Percentiles rank a stretch among this genome's conserved stretches.
phyloP scores from a whole-genome alignment of 2,113 vertebrate species.

The Camelus bactrianus region DNA sequence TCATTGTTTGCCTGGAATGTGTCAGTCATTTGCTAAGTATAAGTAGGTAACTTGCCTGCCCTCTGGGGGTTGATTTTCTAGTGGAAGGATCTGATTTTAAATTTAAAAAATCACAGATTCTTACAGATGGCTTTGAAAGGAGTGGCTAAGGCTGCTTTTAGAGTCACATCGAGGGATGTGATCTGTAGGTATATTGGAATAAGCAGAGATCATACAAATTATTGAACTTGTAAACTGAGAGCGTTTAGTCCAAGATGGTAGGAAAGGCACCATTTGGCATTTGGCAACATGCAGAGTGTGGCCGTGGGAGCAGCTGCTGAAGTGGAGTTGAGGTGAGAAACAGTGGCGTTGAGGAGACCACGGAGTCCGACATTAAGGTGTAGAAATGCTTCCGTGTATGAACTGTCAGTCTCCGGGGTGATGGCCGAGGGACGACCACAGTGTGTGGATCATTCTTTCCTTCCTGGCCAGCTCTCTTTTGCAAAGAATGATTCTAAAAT shows the following conservation, averaged over 20 bases:
- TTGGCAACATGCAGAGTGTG: neutral
- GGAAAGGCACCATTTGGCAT: neutral
- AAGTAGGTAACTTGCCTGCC: neutral
- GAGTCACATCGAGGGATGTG: neutral
- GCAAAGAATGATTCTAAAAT: neutral
- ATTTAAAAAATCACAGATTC: neutral
- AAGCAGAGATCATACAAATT: neutral
- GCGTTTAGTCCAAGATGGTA: neutral
- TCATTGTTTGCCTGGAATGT: neutral
- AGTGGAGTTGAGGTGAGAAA: neutral
- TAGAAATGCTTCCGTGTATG: neutral
- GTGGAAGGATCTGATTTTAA: neutral
- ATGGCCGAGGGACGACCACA: neutral
- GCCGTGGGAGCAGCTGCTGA: neutral
- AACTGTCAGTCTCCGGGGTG: rapidly evolving
- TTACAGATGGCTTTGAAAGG: neutral
- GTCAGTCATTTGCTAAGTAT: neutral
- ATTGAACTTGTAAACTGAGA: neutral
- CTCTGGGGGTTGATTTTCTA: neutral
- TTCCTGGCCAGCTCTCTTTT: neutral
- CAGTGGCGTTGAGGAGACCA: neutral
- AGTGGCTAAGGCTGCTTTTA: neutral
- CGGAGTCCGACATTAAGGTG: neutral
- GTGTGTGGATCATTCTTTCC: neutral
- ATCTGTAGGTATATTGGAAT: neutral